Percentiles rank a stretch among this genome's conserved stretches.
Evolutionary conservation across 2,113 vertebrate genomes (phyloP).

Genomic region (Coreoperca whiteheadi): DNA sequence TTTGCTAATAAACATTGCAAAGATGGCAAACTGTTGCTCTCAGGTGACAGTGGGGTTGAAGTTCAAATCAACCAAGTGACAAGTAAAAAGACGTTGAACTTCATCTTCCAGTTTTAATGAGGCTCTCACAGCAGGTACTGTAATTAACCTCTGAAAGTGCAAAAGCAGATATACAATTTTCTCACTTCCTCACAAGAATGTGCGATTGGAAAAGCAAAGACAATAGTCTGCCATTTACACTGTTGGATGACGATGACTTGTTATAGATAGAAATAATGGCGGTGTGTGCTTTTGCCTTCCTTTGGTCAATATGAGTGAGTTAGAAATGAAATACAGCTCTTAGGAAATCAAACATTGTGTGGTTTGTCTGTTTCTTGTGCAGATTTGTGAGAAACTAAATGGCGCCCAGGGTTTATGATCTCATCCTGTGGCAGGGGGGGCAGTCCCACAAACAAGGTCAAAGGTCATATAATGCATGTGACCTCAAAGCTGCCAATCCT

Average conservation of each 20-base stretch:
- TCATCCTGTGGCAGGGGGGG: background rate
- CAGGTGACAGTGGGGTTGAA: background rate
- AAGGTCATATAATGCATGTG: slow-evolving; percentile 47
- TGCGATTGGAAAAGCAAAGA: slow-evolving; percentile 2
- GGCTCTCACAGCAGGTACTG: background rate
- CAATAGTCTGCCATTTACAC: slow-evolving; percentile 1
- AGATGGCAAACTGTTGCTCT: background rate
- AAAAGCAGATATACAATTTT: background rate
- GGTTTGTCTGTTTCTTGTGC: background rate
- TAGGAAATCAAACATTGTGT: background rate
- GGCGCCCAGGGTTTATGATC: background rate
- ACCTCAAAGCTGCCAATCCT: slow-evolving; percentile 42
- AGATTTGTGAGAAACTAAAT: background rate
- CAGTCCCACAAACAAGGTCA: slow-evolving; percentile 52
- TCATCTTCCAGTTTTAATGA: background rate
- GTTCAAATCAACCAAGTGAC: background rate
- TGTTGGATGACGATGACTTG: background rate
- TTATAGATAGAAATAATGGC: background rate
- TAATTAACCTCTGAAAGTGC: background rate
- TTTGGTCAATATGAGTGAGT: background rate
- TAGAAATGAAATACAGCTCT: background rate
- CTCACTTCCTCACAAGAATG: background rate
- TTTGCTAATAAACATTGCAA: background rate
- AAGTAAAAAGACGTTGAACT: background rate
- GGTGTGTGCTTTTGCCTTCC: background rate